Evolutionary conservation across 1,140 invertebrate species (phyloP).

Genomic region (Lanistes nyassanus): DNA sequence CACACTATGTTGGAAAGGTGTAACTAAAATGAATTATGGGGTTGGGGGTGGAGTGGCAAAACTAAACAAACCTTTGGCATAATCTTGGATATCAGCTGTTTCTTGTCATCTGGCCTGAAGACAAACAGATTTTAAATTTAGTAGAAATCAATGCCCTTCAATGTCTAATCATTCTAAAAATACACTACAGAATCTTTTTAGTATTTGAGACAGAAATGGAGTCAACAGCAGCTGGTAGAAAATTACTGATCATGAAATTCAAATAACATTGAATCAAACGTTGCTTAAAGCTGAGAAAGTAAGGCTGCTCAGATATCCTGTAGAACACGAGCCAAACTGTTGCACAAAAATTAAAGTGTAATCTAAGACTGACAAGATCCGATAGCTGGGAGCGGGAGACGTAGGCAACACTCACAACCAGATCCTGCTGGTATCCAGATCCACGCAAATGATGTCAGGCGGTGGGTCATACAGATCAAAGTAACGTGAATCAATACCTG

Average conservation of each 20-base stretch:
- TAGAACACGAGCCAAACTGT: too few relatives aligned
- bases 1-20: too few relatives aligned
- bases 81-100: conserved; percentile 82
- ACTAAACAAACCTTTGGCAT: conserved; percentile 78
- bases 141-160: neutral
- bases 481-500: conserved; percentile 80
- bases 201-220: too few relatives aligned
- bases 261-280: too few relatives aligned
- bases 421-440: conserved; percentile 95
- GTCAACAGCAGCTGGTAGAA: too few relatives aligned
- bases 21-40: too few relatives aligned
- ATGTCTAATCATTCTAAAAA: neutral
- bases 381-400: neutral
- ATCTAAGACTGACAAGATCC: neutral
- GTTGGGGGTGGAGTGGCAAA: too few relatives aligned
- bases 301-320: too few relatives aligned
- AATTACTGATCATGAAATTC: too few relatives aligned
- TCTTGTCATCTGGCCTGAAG: conserved; percentile 86
- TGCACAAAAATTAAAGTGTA: too few relatives aligned
- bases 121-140: conserved; percentile 20
- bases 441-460: conserved; percentile 95
- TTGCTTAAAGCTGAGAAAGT: too few relatives aligned
- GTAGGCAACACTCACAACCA: conserved; percentile 54
- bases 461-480: conserved; percentile 98
- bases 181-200: neutral